Base-by-base conservation (phyloP, 2,888 invertebrate species). In the Pyrrhosoma nymphula region DNA sequence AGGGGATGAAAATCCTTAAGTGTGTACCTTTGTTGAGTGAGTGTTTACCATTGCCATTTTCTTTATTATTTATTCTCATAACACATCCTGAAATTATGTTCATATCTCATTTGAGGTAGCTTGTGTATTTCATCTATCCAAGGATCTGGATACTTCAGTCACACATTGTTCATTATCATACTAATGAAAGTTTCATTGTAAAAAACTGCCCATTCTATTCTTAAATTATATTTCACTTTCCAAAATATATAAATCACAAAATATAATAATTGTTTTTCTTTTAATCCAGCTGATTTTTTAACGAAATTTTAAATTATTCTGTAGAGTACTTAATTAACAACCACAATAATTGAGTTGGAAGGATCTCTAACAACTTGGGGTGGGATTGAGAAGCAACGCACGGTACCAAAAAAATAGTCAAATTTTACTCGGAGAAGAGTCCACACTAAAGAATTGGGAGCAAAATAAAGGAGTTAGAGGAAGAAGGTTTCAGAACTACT, bases 51-150 rank as follows among this genome's bases (percentile, higher is more conserved):
- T 69, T 75, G 63, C 35, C 93, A 93, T 93, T 91, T 35, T 39
- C 82, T 82, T 47, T 26, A 69, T 93, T 93, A 93, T 93, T 93
- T 93, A 93, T 93, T 93, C 2, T 69, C 93, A 93, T 47, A 55
- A 18, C 63, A 23, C 63, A 63, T 91, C 12, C 12, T 60, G 60
- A 91, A n/a, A 91, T 82, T 3, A 18, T 60, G 12, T 82, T 82
- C 35, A 35, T 3, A 82, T n/a, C n/a, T 82, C 82, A 82, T 82
- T 16, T 18, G 26, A 82, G 16, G 30, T 30, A 82, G 82, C 35
- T 82, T 12, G 35, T 18, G 26, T n/a, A 82, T 82, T 82, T 35
- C 26, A 30, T 35, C 10, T 35, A 82, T 82, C 82, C 82, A 82
- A 82, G 14, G 82, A 82, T 82, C 82, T 82, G 82, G 35, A 35